Base-by-base conservation (phyloP, 2,113 vertebrate genomes). In the Sterna hirundo region DNA sequence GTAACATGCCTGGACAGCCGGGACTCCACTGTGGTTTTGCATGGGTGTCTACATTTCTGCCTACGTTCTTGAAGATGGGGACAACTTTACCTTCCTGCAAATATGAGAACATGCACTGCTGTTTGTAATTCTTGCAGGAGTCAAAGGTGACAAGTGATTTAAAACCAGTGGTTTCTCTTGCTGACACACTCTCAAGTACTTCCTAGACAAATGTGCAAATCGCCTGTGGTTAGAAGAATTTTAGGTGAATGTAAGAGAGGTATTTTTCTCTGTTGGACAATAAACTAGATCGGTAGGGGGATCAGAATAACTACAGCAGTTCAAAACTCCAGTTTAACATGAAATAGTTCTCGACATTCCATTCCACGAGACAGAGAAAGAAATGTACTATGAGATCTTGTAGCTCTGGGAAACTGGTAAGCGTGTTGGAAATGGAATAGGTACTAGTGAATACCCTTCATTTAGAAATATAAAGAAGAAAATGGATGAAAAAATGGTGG, bases 281-380 rank as follows among this genome's bases (percentile, higher is more conserved):
- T 94, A 89, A 97, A 85, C 25, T 49, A 38, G 29, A 92, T 93
- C 94, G 58, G n/a, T 46, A 83, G 38, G 42, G 49, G 40, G 75
- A 86, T 69, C 36, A 77, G 68, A 92, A 65, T 80, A 83, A 71
- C 29, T 62, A 32, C 30, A 80, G 74, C 68, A 93, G 70, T 94
- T 96, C 92, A 86, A 1, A 96, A 93, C 79, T 93, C 51, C 61
- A 65, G 84, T 96, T 86, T 74, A 84, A 91, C 27, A 27, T 69
- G 64, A 92, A 94, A 83, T 78, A 89, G 75, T 85, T 47, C 40
- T 90, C 76, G 75, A 42, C 3, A n/a, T 74, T 27, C 69, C 14
- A 71, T 92, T 58, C 55, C 54, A 66, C 13, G 17, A 75, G 22
- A 68, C n/a, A 89, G 44, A 90, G 62, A 46, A 92, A 86, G 47